Conservation (phyloP, 2,888 invertebrate genomes). For the Scaptomyza reducta region DNA sequence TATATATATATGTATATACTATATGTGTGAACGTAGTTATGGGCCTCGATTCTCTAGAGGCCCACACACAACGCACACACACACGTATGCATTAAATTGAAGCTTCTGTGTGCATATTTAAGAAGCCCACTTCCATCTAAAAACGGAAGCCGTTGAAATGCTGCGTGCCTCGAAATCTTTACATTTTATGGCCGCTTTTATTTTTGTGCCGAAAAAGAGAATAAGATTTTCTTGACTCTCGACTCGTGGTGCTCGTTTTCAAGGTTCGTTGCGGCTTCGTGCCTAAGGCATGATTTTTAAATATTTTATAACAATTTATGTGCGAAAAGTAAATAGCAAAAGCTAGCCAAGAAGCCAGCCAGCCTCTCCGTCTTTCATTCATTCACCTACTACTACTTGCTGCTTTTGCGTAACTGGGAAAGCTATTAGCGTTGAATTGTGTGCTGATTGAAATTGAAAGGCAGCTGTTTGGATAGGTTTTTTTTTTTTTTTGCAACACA, state of each 20-base stretch:
- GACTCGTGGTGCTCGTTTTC: conserved; percentile 34
- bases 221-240: conserved; percentile 21
- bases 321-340: conserved; percentile 64
- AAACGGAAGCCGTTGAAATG: conserved; percentile 25
- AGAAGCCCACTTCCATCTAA: conserved; percentile 37
- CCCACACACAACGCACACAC: conserved; percentile 17
- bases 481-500: conserved; percentile 1
- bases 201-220: background rate
- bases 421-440: conserved; percentile 56
- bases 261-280: conserved; percentile 47
- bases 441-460: conserved; percentile 65
- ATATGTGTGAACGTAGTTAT: conserved; percentile 36
- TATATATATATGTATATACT: conserved; percentile 8
- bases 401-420: conserved; percentile 35
- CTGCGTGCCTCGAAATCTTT: conserved; percentile 50
- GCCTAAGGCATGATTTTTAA: conserved; percentile 66
- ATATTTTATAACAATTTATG: conserved; percentile 71
- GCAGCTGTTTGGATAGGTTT: conserved; percentile 54
- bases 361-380: background rate
- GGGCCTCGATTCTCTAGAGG: conserved; percentile 48
- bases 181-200: conserved; percentile 26
- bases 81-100: conserved; percentile 32
- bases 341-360: conserved; percentile 1
- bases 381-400: conserved; percentile 7
- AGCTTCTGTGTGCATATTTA: conserved; percentile 60